Percentiles rank a stretch among this genome's conserved stretches.
Evolutionary conservation across 2,888 invertebrate genomes (phyloP).

Genomic region (Dioctria linearis): DNA sequence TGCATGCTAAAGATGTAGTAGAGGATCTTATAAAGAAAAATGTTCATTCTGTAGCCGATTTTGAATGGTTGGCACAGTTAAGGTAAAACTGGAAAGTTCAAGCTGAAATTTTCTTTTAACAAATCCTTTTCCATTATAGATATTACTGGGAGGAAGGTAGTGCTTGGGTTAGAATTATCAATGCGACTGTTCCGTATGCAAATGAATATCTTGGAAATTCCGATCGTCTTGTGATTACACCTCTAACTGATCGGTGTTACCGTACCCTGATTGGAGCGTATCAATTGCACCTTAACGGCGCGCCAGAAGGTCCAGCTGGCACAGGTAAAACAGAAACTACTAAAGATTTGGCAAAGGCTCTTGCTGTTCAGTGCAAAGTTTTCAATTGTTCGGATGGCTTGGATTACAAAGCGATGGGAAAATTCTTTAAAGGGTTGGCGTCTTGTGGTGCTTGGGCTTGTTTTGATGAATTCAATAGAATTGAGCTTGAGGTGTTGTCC

Average conservation of each 20-base stretch:
- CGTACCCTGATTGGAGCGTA: slow-evolving; percentile 81
- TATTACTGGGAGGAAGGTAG: slow-evolving; percentile 79
- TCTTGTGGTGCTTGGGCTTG: slow-evolving; percentile 83
- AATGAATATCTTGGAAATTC: slow-evolving; percentile 83
- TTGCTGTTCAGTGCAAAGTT: slow-evolving; percentile 88
- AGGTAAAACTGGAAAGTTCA: slow-evolving; percentile 56
- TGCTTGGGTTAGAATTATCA: slow-evolving; percentile 76
- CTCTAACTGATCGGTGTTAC: slow-evolving; percentile 78
- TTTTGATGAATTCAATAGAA: slow-evolving; percentile 83
- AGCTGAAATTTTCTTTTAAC: background rate
- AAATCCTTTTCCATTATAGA: slow-evolving; percentile 62
- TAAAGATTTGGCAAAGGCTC: slow-evolving; percentile 92
- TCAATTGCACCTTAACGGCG: slow-evolving; percentile 80
- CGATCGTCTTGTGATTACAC: slow-evolving; percentile 75
- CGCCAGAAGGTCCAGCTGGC: slow-evolving; percentile 83
- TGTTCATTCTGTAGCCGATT: slow-evolving; percentile 75
- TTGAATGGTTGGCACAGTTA: slow-evolving; percentile 81
- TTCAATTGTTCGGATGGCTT: slow-evolving; percentile 83
- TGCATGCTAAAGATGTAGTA: slow-evolving; percentile 80
- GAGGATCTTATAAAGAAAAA: slow-evolving; percentile 73
- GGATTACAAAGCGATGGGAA: slow-evolving; percentile 82
- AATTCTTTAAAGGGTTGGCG: slow-evolving; percentile 80
- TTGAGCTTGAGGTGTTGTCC: slow-evolving; percentile 80
- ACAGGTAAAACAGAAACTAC: slow-evolving; percentile 94
- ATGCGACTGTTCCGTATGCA: slow-evolving; percentile 79